Percentiles rank a stretch among this genome's conserved stretches.
phyloP scores from a whole-genome alignment of 2,797 vertebrate species.

The Neosilurus hyrtlii region DNA sequence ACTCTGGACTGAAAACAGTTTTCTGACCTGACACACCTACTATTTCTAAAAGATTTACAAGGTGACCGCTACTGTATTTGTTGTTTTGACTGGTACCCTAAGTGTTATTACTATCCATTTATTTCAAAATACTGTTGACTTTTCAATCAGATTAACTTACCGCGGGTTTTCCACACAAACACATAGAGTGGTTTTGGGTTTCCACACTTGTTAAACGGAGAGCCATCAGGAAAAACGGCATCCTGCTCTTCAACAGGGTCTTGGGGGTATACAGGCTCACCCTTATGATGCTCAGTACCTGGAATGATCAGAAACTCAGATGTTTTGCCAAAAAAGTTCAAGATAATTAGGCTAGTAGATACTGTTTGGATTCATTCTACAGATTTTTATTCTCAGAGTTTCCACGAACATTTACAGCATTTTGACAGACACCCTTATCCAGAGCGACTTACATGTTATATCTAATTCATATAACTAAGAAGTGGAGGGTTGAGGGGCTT shows the following conservation, averaged over 20 bases:
- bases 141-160: slow-evolving; percentile 65
- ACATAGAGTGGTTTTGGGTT: slow-evolving; percentile 80
- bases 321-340: background rate
- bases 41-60: too few species aligned
- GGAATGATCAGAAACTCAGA: slow-evolving; percentile 1
- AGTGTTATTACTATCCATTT: too few species aligned
- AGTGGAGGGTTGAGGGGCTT: too few species aligned
- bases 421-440: too few species aligned
- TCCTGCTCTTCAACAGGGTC: slow-evolving; percentile 60
- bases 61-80: too few species aligned
- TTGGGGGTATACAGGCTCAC: slow-evolving; percentile 76
- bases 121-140: too few species aligned
- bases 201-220: slow-evolving; percentile 64
- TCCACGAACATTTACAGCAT: background rate
- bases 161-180: slow-evolving; percentile 90
- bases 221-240: slow-evolving; percentile 79
- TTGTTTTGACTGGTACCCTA: too few species aligned
- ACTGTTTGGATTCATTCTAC: background rate
- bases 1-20: too few species aligned
- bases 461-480: too few species aligned
- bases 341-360: background rate
- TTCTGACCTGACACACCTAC: too few species aligned
- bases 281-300: slow-evolving; percentile 74
- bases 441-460: too few species aligned
- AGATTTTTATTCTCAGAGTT: background rate